Percentiles rank a stretch among this genome's conserved stretches.
phyloP scores from a whole-genome alignment of 2,888 invertebrate species.

The Orthosia cruda region DNA sequence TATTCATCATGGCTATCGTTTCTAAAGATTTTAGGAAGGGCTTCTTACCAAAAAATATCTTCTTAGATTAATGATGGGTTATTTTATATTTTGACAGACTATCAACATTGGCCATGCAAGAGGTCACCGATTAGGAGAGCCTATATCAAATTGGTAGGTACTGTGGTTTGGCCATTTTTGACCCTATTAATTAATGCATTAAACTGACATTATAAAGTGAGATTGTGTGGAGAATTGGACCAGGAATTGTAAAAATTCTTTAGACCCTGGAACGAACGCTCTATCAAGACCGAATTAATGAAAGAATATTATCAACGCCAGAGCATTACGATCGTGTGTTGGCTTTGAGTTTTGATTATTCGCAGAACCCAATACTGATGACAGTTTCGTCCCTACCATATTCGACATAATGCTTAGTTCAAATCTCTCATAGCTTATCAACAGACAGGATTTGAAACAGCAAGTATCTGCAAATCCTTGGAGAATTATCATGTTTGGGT shows the following conservation, averaged over 20 bases:
- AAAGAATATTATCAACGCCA: background rate
- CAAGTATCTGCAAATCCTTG: background rate
- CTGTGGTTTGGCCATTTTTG: background rate
- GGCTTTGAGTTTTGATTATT: background rate
- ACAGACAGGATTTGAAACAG: background rate
- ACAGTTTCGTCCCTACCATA: background rate
- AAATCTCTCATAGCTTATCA: slow-evolving; percentile 1
- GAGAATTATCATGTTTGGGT: background rate
- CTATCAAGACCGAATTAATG: background rate
- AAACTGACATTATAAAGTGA: too few relatives aligned
- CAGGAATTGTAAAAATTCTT: background rate
- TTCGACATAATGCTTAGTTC: background rate
- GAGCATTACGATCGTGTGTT: background rate
- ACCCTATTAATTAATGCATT: background rate
- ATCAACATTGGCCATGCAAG: background rate
- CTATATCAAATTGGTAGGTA: background rate
- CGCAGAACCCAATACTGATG: background rate
- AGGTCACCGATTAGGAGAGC: background rate
- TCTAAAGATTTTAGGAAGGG: background rate
- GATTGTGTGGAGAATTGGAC: slow-evolving; percentile 1
- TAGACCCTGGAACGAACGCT: too few relatives aligned
- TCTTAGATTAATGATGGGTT: too few relatives aligned
- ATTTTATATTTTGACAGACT: background rate
- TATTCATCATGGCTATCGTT: background rate
- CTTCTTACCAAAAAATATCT: background rate